Conservation (phyloP, 1,140 invertebrate genomes). For the Riptortus pedestris region DNA sequence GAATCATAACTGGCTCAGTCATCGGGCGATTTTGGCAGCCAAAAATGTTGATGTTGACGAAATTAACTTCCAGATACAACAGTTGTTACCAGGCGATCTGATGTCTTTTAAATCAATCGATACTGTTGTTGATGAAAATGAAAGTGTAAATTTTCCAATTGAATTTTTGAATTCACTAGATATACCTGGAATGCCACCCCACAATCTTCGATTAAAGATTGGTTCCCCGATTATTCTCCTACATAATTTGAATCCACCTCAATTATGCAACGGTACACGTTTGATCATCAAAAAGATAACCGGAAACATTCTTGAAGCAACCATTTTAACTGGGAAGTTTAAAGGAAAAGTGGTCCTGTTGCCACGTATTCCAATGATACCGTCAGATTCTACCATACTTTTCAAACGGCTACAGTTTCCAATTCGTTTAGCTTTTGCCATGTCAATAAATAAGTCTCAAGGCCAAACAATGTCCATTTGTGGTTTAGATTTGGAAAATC, state of each 20-base stretch:
- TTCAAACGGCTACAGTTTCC: constrained; percentile 33
- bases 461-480: constrained; percentile 28
- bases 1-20: constrained; percentile 6
- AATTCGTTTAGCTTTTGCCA: constrained; percentile 37
- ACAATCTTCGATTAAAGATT: constrained; percentile 27
- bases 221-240: constrained; percentile 1
- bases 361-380: constrained; percentile 18
- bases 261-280: constrained; percentile 33
- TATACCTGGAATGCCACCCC: constrained; percentile 26
- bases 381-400: constrained; percentile 17
- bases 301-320: too few relatives aligned
- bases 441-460: constrained; percentile 38
- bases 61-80: constrained; percentile 33
- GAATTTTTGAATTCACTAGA: constrained; percentile 34
- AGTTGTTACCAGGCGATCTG: constrained; percentile 25
- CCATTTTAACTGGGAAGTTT: too few relatives aligned
- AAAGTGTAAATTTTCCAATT: constrained; percentile 35
- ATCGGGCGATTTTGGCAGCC: not conserved
- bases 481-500: constrained; percentile 2
- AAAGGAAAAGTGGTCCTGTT: constrained; percentile 17
- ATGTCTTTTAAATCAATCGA: constrained; percentile 34
- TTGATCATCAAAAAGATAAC: too few relatives aligned
- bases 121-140: constrained; percentile 32
- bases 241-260: constrained; percentile 31
- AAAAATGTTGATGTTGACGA: constrained; percentile 25